Conservation (phyloP, 1,140 invertebrate species). For the Lamellibrachia luymesi region DNA sequence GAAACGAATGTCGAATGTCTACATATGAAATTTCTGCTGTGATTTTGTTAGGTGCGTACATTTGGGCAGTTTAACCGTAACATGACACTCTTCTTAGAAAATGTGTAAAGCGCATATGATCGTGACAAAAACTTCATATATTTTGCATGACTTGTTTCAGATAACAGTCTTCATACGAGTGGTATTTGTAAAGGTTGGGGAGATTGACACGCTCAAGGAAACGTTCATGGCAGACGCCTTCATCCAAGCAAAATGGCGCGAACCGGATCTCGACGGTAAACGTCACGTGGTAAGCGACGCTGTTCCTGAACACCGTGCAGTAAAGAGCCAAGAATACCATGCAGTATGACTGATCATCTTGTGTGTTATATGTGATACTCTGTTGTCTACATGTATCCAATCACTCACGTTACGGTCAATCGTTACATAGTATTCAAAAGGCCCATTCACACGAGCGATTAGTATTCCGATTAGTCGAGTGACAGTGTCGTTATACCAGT, state of each 20-base stretch:
- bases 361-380: too few species aligned
- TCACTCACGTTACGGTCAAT: too few species aligned
- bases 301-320: neutral
- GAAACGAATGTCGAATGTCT: neutral
- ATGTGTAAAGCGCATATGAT: neutral
- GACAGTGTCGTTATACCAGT: too few species aligned
- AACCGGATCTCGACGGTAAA: conserved; percentile 35
- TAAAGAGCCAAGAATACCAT: too few species aligned
- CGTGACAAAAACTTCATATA: neutral
- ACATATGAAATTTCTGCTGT: neutral
- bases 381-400: too few species aligned
- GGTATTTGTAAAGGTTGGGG: conserved; percentile 45
- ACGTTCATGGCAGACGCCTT: conserved; percentile 44
- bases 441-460: too few species aligned
- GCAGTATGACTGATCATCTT: too few species aligned
- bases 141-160: conserved; percentile 25
- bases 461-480: too few species aligned
- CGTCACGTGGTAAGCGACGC: conserved; percentile 15
- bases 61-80: neutral
- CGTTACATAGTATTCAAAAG: too few species aligned
- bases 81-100: neutral
- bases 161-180: conserved; percentile 36
- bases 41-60: neutral
- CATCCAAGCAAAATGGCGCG: conserved; percentile 45
- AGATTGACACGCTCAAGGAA: conserved; percentile 48